Evolutionary conservation across 2,797 vertebrate genomes (phyloP).

Genomic region (Sebastes cheni): DNA sequence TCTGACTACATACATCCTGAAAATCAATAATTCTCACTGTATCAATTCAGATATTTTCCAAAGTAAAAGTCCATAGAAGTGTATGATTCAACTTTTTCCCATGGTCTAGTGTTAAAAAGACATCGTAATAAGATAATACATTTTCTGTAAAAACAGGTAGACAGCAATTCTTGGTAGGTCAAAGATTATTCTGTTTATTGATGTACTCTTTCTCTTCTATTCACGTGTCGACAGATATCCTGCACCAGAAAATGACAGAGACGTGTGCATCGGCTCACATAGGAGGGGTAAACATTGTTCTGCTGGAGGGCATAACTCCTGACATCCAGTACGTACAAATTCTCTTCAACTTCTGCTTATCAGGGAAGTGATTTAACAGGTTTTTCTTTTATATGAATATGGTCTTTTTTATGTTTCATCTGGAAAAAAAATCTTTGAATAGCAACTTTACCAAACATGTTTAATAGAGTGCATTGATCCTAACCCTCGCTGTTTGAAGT

Average conservation of each 20-base stretch:
- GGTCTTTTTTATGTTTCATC: neutral
- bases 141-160: neutral
- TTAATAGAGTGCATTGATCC: neutral
- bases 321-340: slow-evolving; percentile 93
- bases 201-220: neutral
- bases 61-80: no score
- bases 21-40: no score
- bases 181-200: neutral
- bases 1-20: no score
- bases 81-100: no score
- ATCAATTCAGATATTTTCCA: no score
- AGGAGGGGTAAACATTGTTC: slow-evolving; percentile 96
- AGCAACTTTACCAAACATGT: neutral
- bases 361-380: neutral
- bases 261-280: slow-evolving; percentile 98
- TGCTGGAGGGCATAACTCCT: slow-evolving; percentile 96
- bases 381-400: neutral
- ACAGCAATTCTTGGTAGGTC: neutral
- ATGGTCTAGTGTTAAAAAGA: no score
- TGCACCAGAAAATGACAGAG: slow-evolving; percentile 99
- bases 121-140: neutral
- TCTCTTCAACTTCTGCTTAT: neutral
- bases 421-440: neutral
- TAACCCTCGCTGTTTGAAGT: neutral
- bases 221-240: slow-evolving; percentile 83